These are phyloP conservation scores for Ciconia maguari DNA, from an alignment of 2,113 vertebrate genomes.

Conservation along the genomic window DNA sequence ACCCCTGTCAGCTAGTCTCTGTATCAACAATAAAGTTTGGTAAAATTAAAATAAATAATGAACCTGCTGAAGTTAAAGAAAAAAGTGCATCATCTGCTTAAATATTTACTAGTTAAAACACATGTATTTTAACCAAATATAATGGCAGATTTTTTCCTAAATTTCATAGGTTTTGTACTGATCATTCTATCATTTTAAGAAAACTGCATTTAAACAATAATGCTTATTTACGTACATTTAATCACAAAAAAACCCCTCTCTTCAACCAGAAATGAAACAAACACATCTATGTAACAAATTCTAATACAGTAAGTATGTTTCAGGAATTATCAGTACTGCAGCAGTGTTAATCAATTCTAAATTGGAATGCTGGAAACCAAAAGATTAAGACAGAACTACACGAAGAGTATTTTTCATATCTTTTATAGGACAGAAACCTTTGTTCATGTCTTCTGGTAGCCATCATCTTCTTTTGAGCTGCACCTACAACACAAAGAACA, in stretches of 20 bases:
- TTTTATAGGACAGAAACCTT: conserved; percentile 89
- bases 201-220: neutral
- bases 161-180: neutral
- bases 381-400: conserved; percentile 71
- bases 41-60: neutral
- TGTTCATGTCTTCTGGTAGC: conserved; percentile 82
- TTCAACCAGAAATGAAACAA: neutral
- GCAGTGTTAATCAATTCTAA: conserved; percentile 52
- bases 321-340: conserved; percentile 31
- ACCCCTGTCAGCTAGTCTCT: neutral
- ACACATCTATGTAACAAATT: neutral
- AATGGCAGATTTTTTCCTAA: neutral
- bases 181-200: neutral
- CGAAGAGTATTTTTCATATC: conserved; percentile 64
- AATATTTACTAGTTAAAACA: neutral
- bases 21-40: neutral
- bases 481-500: conserved; percentile 94
- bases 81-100: neutral
- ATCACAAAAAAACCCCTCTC: neutral
- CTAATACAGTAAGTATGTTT: conserved; percentile 17
- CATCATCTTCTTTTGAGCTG: conserved; percentile 86
- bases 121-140: neutral
- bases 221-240: neutral
- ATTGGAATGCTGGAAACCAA: conserved; percentile 70
- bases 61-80: neutral